phyloP scores from a whole-genome alignment of 1,140 invertebrate species.

The Ruditapes philippinarum region DNA sequence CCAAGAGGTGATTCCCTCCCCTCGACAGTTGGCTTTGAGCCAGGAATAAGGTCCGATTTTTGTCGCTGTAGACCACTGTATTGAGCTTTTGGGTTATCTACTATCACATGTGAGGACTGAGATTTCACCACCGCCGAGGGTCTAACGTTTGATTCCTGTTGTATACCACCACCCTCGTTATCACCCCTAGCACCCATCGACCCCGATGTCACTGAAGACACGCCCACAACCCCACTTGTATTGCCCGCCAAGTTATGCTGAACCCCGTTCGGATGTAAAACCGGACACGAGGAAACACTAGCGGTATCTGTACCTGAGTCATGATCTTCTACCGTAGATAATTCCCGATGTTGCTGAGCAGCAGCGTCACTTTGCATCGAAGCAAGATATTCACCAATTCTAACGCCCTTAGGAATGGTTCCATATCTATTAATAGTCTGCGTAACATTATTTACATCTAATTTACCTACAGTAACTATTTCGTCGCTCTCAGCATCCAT shows the following conservation, averaged over 20 bases:
- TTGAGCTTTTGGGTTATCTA: slow-evolving; percentile 79
- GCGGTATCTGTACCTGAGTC: slow-evolving; percentile 83
- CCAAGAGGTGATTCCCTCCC: slow-evolving; percentile 45
- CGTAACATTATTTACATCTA: slow-evolving; percentile 99
- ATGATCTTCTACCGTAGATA: slow-evolving; percentile 76
- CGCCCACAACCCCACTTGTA: slow-evolving; percentile 35
- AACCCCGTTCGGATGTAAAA: slow-evolving; percentile 67
- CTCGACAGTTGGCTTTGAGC: slow-evolving; percentile 44
- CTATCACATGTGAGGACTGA: slow-evolving; percentile 82
- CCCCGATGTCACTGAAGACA: not conserved
- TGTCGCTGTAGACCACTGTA: slow-evolving; percentile 84
- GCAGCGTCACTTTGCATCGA: slow-evolving; percentile 89
- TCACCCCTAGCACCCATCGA: slow-evolving; percentile 34
- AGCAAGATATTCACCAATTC: slow-evolving; percentile 98
- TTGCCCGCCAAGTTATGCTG: slow-evolving; percentile 44
- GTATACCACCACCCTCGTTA: slow-evolving; percentile 73
- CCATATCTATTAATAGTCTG: slow-evolving; percentile 98
- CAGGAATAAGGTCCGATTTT: slow-evolving; percentile 86
- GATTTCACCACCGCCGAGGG: slow-evolving; percentile 84
- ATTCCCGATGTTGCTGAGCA: slow-evolving; percentile 70
- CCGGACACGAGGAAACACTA: slow-evolving; percentile 81
- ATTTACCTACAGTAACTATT: slow-evolving; percentile 86
- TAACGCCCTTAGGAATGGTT: slow-evolving; percentile 96
- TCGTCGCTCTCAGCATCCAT: slow-evolving; percentile 70
- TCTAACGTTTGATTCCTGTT: slow-evolving; percentile 82